Evolutionary conservation across 1,140 invertebrate species (phyloP), one percentile per base, ranked within the genome.

Genomic region (Ladona fulva): DNA sequence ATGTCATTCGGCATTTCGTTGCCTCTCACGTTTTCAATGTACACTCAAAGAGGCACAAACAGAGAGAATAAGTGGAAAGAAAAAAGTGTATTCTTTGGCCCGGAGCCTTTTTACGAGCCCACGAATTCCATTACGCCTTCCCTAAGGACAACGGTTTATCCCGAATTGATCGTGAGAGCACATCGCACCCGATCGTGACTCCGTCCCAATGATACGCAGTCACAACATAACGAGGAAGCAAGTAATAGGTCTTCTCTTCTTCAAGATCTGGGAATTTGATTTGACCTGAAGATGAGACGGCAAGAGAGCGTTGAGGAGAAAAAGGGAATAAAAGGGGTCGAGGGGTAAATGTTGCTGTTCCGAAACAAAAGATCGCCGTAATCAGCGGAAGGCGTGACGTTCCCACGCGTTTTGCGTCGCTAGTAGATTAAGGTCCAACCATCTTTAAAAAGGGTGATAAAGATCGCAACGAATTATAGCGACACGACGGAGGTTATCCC

Each of bases 361-460:
- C 14, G 52, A 66, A 66, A 66, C 52, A 66, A 66, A 66, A 66
- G 52, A 66, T 19, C 14, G n/a, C 3, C 3, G n/a, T 66, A 66
- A 22, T 22, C 52, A 66, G n/a, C 52, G 14, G 52, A 22, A 66
- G 52, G 52, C 52, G 52, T 66, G 52, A 66, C 52, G 52, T 66
- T 66, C 52, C 52, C 52, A 66, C 52, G 52, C 52, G 52, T 66
- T 66, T 66, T 66, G 52, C 52, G 52, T 66, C 52, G 52, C 52
- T 3, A 19, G 52, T 19, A 66, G 52, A 66, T 66, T 66, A 66
- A 66, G 52, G 52, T 22, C 5, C 14, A 10, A 10, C 44, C 10
- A 10, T 19, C 14, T 66, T 22, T 66, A 19, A 16, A 16, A 66
- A 66, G 52, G 52, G 52, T 12, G 52, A 66, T 66, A 66, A 66